Evolutionary conservation across 2,113 vertebrate genomes (phyloP), one percentile per base, ranked within the genome.

Genomic region (Corydoras maculifer): DNA sequence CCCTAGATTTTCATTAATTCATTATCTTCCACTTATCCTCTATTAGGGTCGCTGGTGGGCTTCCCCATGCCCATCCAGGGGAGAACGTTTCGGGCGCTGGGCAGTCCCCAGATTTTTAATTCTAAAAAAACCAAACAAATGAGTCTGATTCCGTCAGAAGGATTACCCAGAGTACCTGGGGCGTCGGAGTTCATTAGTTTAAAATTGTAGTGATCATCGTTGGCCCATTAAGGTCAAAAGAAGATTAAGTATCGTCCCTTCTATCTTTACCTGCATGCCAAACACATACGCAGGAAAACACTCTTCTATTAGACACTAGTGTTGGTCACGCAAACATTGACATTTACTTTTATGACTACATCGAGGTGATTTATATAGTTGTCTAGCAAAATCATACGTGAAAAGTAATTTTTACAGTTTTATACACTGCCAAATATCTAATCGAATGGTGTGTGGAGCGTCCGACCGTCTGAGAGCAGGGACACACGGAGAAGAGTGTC

Each of bases 381-480:
- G 61, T 75, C 61, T 72, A 58, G 69, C 57, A 59, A 70, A 76
- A 55, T 51, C 15, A 69, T 48, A 59, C 31, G 31, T 65, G 64
- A 35, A 62, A 18, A 71, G 58, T 75, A 30, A 66, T 76, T 79
- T 73, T 76, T 76, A 79, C 73, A 8, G 74, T 76, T 79, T 76
- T 73, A 60, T 76, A 74, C 75, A 79, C 78, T 79, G 78, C 78
- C 78, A 77, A 69, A 65, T 66, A 48, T 72, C 29, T 25, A 31
- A 63, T 14, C 58, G 13, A 51, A 63, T 6, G 65, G 30, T 53
- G 62, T 62, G 60, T 18, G 31, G 61, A 65, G 64, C 50, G 32
- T 61, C 51, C 30, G 60, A 18, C 4, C 63, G 66, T 65, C 65
- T 11, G 72, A 67, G 50, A 25, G 18, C 18, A 25, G 18, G 18